phyloP scores from a whole-genome alignment of 1,140 invertebrate species.

The Habropoda laboriosa region DNA sequence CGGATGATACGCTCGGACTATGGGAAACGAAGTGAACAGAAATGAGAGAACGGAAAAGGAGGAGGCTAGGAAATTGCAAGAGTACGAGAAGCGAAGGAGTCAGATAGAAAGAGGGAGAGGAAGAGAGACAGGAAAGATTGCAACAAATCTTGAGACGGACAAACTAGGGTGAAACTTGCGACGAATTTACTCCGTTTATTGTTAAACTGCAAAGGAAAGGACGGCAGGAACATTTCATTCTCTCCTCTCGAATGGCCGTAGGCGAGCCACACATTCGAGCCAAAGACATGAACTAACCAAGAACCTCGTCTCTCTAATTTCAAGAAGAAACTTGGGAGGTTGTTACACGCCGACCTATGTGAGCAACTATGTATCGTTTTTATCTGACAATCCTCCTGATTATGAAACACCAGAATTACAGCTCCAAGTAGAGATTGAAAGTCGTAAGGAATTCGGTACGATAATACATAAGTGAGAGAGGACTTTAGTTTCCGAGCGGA shows the following conservation, averaged over 20 bases:
- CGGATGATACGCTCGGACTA: background rate
- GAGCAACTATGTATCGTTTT: background rate
- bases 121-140: slow-evolving; percentile 16
- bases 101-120: background rate
- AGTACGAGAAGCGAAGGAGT: background rate
- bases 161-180: slow-evolving; percentile 27
- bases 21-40: background rate
- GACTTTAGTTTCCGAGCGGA: background rate
- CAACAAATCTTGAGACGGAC: slow-evolving; percentile 25
- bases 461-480: too few relatives aligned
- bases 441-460: too few relatives aligned
- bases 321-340: background rate
- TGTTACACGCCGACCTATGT: background rate
- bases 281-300: background rate
- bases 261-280: background rate
- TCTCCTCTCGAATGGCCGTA: background rate
- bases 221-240: background rate
- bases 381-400: background rate
- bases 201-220: background rate
- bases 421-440: too few relatives aligned
- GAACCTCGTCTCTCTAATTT: slow-evolving; percentile 1
- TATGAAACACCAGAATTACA: background rate
- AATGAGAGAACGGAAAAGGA: background rate
- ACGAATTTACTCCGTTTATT: slow-evolving; percentile 27
- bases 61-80: background rate